Base-by-base conservation (phyloP, 2,888 invertebrate species). In the Buathra laborator region DNA sequence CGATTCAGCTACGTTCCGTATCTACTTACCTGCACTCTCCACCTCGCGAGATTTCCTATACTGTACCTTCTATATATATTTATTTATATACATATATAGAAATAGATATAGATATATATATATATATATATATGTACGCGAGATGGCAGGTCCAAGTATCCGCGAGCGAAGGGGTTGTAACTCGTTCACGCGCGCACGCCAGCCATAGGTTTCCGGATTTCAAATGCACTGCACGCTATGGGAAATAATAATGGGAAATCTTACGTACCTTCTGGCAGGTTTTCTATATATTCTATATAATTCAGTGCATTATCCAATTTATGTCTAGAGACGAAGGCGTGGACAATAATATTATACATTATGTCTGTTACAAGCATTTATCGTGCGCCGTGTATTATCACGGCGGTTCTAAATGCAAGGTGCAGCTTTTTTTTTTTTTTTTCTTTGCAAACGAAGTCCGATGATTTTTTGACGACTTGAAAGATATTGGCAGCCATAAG, bases 241-340 rank as follows among this genome's bases (percentile, higher is more conserved):
- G 56, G 81, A 84, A 81, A 81, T 75, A 84, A 81, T 81, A 84
- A 84, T 81, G 70, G 78, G 12, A 78, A 79, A 81, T 75, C 56
- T 78, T 66, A 68, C 78, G 75, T 70, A 43, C 6, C 48, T 53
- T 44, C 46, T 59, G 37, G 29, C 7, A 24, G 68, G 64, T 16
- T 78, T 68, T 71, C 59, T 32, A 68, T 46, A 59, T 59, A 19
- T 16, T 37, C n/a, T 59, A 16, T 62, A 53, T 43, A 74, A 75
- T 66, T 59, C 53, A 56, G 74, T 64, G 62, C 62, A 84, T 84
- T 84, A 84, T 84, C 84, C 81, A 81, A 84, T 84, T 84, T 81
- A 81, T 72, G 46, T 80, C 70, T 32, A 44, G 68, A 68, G 68
- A 79, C 70, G 74, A 74, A 59, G 59, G 75, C 68, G 51, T 46